A percentile compares a stretch with the other conserved stretches of the same genome.
phyloP scores from a whole-genome alignment of 2,797 vertebrate species.

The Sebastes diaconus region DNA sequence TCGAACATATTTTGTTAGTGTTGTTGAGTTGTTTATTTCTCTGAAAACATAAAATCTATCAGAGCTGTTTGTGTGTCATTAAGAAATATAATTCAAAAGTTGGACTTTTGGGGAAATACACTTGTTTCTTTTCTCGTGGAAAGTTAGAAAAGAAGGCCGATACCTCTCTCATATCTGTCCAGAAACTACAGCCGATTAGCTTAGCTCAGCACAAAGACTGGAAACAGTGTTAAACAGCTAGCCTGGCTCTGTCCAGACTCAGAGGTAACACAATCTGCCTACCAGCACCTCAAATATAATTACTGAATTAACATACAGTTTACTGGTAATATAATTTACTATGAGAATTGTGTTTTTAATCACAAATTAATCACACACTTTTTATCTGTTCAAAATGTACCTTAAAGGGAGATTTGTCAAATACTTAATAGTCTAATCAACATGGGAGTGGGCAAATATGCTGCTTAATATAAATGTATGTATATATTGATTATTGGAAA shows the following conservation, averaged over 20 bases:
- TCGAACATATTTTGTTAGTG: not conserved
- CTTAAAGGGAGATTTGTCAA: too few species aligned
- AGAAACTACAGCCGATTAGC: too few species aligned
- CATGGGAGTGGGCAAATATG: too few species aligned
- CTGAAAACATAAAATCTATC: not conserved
- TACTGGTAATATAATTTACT: not conserved
- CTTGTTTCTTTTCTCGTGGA: too few species aligned
- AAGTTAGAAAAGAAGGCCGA: not conserved
- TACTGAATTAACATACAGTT: not conserved
- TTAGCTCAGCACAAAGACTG: too few species aligned
- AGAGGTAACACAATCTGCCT: not conserved
- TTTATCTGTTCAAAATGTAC: too few species aligned
- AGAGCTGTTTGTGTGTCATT: not conserved
- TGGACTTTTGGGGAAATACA: not conserved
- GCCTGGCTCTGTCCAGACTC: not conserved
- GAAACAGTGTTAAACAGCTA: too few species aligned
- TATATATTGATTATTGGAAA: too few species aligned
- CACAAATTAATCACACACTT: too few species aligned
- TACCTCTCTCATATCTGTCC: not conserved
- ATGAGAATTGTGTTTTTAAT: not conserved
- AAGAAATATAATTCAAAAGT: not conserved
- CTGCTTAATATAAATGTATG: too few species aligned
- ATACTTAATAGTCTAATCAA: too few species aligned
- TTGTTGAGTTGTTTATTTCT: not conserved
- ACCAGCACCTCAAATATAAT: not conserved